Conservation (phyloP, 2,797 vertebrate species). For the Clamator glandarius region DNA sequence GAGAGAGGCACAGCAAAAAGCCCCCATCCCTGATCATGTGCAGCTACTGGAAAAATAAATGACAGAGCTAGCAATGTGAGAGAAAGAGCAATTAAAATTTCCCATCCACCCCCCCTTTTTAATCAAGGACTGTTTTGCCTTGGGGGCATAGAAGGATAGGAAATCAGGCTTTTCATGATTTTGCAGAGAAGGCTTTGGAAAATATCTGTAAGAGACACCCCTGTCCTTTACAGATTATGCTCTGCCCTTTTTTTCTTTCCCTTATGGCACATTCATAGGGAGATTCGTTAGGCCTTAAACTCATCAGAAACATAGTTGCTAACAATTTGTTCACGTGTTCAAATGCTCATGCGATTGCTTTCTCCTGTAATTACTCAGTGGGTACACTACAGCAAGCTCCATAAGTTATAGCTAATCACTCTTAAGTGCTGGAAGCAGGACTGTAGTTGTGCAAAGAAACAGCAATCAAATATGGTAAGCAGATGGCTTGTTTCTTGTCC, state of each 20-base stretch:
- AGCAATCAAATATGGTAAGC: constrained; percentile 74
- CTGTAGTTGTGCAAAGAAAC: constrained; percentile 67
- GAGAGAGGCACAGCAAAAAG: constrained; percentile 36
- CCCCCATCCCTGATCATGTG: neutral
- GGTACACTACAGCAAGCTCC: constrained; percentile 41
- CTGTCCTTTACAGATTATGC: neutral
- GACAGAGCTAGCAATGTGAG: constrained; percentile 25
- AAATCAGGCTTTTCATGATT: constrained; percentile 45
- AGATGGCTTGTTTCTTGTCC: constrained; percentile 74
- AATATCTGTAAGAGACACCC: neutral
- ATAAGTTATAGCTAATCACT: constrained; percentile 72
- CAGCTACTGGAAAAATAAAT: constrained; percentile 66
- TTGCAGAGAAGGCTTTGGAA: constrained; percentile 4
- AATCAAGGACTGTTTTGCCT: constrained; percentile 55
- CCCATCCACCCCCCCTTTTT: neutral
- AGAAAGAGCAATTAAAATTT: constrained; percentile 65
- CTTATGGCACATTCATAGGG: neutral
- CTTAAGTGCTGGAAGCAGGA: constrained; percentile 70
- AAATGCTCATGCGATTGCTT: constrained; percentile 42
- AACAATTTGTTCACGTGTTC: constrained; percentile 47
- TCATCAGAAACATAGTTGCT: constrained; percentile 44
- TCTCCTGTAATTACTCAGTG: constrained; percentile 66
- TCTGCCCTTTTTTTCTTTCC: constrained; percentile 23
- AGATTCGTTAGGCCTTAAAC: constrained; percentile 55
- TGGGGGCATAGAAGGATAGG: constrained; percentile 15